Evolutionary conservation across 2,888 invertebrate genomes (phyloP), one percentile per base, ranked within the genome.

Genomic region (Pantelozetes paolii): DNA sequence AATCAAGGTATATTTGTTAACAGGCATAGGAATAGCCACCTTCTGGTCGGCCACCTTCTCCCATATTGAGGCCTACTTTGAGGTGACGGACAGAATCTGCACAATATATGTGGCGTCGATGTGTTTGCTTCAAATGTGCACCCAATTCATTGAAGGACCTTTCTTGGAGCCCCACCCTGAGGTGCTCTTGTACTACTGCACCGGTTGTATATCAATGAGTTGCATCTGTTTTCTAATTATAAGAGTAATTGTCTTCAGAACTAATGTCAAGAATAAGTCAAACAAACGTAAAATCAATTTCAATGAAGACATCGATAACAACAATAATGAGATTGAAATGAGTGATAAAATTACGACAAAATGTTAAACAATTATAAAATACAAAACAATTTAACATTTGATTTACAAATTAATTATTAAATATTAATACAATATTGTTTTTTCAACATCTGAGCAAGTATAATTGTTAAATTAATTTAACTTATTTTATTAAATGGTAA

Each of bases 1-100:
- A 15, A 13, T 45, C 45, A 18, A 45, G n/a, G n/a, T n/a, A n/a
- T n/a, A 45, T 45, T 15, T 11, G 2, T 2, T 18, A 36, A 36
- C 59, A 69, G 42, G 42, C 40, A 26, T 69, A 15, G 69, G 45
- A 8, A 15, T 69, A 6, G 42, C 69, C 26, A 69, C 45, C 15
- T 69, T 69, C 45, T 69, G 69, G 69, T 69, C 69, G 45, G 69
- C 69, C 13, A 69, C 45, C 1, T 69, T 69, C 45, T 69, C 69
- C 1, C 26, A 45, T 28, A 45, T 69, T 5, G 69, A 69, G 11
- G 13, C 18, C 42, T 69, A 69, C 42, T 42, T 45, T 18, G 69
- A 69, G 18, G 15, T 69, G 23, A 69, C 69, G 18, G 69, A 69
- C 42, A 69, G 69, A 69, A 42, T 69, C 26, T 42, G 69, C 13